Evolutionary conservation across 2,888 invertebrate genomes (phyloP), one percentile per base, ranked within the genome.

Genomic region (Morpho achilles): DNA sequence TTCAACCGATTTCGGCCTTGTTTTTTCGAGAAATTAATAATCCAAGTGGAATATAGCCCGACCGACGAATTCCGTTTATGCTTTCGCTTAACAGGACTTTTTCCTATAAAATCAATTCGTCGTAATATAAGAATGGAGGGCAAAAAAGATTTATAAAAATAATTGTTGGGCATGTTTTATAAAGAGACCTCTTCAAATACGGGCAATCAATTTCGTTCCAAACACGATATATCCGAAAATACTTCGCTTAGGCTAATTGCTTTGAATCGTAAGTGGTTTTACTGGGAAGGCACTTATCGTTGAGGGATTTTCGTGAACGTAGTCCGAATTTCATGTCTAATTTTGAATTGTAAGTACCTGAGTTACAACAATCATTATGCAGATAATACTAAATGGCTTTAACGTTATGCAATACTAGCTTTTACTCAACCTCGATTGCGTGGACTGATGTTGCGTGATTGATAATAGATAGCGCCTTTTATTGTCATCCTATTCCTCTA

Each of bases 211-310:
- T 39, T 50, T 39, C 49, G 55, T 44, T 54, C 55, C 49, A 44
- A 55, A 32, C 50, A 55, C 32, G 50, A 49, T 49, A 55, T 55
- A 49, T 44, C 55, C 55, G 49, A 55, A 48, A 55, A 55, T 55
- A 55, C 50, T 55, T 55, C 49, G 49, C 49, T 55, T 43, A 54
- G 48, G 54, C 54, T 48, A 48, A 54, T 49, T 54, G 54, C 54
- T 54, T 32, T 54, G 53, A 59, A 51, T 48, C 51, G 44, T 44
- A 48, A 62, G 53, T 56, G 56, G 56, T 49, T 59, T 59, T 59
- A 62, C 54, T 56, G 44, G 53, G 50, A 9, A 39, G 44, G 49
- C 53, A 48, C 53, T 45, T 54, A 59, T 43, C 54, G 53, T 45
- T 51, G 43, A 53, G 56, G 59, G 48, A 56, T 62, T 56, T 51